These are phyloP conservation scores for Syrmaticus mikado DNA, from an alignment of 2,113 vertebrate genomes.

Conservation along the genomic window DNA sequence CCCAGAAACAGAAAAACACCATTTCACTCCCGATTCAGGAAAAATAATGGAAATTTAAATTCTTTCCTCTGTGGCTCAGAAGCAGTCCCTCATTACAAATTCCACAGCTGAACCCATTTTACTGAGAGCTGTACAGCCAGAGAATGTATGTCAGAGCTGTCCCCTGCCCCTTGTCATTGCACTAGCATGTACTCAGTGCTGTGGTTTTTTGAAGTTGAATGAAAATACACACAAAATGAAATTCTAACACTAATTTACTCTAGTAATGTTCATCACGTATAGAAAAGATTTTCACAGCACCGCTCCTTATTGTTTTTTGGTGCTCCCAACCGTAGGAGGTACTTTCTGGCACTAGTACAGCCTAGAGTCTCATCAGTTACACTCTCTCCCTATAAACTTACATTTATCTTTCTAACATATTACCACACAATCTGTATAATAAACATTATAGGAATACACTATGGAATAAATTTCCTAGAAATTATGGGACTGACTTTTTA, in stretches of 20 bases:
- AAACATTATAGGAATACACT: not conserved
- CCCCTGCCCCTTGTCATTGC: not conserved
- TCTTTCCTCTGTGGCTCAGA: not conserved
- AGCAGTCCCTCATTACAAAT: not conserved
- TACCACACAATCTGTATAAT: accelerated
- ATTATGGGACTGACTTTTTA: not conserved
- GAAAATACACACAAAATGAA: not conserved
- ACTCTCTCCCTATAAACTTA: not conserved
- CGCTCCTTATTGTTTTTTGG: not conserved
- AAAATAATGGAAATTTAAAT: not conserved
- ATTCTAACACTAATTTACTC: not conserved
- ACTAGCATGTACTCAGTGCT: accelerated
- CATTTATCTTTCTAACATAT: not conserved
- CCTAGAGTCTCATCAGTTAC: not conserved
- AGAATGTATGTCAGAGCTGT: not conserved
- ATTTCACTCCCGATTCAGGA: not conserved
- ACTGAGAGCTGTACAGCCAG: not conserved
- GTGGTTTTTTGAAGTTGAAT: not conserved
- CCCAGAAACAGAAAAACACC: not conserved
- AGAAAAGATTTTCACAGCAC: not conserved
- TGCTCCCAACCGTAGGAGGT: not conserved
- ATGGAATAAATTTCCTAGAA: not conserved
- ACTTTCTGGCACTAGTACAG: not conserved
- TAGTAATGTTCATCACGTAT: not conserved
- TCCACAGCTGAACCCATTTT: not conserved